Evolutionary conservation across 2,888 invertebrate genomes (phyloP), one percentile per base, ranked within the genome.

Genomic region (Pseudococcus longispinus): DNA sequence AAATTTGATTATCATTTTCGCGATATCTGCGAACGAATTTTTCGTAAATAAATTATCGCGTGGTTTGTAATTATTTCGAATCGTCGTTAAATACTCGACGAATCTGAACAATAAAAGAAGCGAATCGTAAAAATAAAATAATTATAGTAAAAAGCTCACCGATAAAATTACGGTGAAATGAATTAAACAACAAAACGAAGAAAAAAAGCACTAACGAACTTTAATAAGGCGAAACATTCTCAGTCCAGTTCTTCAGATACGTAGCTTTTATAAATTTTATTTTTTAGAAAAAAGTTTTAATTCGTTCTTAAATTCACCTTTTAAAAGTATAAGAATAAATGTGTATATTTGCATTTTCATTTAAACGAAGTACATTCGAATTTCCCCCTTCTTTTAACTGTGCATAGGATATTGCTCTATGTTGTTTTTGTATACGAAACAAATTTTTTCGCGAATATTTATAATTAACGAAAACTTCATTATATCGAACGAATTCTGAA

Each of bases 181-280:
- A 70, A 70, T 70, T 29, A 9, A 32, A 29, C 18, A 26, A 26
- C 18, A 29, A 70, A 70, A 26, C 26, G 20, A 65, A 65, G 1
- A 70, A 60, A 60, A 60, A 60, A 60, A 60, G 20, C 23, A 60
- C 60, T 60, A 60, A 20, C 60, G 23, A 60, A 70, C 26, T 70
- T 70, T 70, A 70, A 70, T 18, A 26, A 18, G 29, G 29, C 29
- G 29, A 70, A 70, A 29, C 15, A 70, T 70, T 70, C 70, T 70
- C 70, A 70, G 2, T 29, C n/a, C 18, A 29, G 29, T 70, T 32
- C 18, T 70, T 70, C 29, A 29, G 18, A 70, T 60, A 60, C 60
- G 60, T 29, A 29, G 70, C 70, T 70, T 70, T 70, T 70, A 70
- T 29, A 70, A 60, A 60, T 60, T 60, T 29, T 65, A 65, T 70